Conservation (phyloP, 2,888 invertebrate genomes). For the Eumacrocentrus americanus region DNA sequence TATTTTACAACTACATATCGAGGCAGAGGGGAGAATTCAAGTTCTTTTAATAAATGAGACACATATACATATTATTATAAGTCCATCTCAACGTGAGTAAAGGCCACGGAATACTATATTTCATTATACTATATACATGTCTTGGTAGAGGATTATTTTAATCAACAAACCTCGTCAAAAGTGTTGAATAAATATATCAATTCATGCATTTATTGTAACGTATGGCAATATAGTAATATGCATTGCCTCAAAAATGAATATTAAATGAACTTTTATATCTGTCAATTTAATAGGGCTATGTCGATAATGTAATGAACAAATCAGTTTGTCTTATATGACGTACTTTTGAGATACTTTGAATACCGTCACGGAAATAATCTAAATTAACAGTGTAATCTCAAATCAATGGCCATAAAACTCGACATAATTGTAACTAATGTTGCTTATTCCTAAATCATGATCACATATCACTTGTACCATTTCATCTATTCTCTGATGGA, state of each 20-base stretch:
- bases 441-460: background rate
- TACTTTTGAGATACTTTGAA: no score
- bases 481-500: conserved; percentile 1
- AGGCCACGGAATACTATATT: background rate
- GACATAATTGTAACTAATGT: background rate
- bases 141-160: background rate
- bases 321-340: no score
- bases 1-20: background rate
- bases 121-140: background rate
- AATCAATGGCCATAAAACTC: background rate
- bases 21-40: background rate
- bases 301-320: no score
- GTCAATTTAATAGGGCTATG: no score
- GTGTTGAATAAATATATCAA: background rate
- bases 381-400: background rate
- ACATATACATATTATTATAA: background rate
- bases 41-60: background rate
- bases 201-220: background rate
- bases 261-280: no score
- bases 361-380: background rate
- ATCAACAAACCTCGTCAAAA: background rate
- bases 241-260: no score
- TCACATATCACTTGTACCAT: background rate
- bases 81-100: background rate
- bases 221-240: no score